phyloP scores from a whole-genome alignment of 2,888 invertebrate genomes.

The Synanthedon andrenaeformis region DNA sequence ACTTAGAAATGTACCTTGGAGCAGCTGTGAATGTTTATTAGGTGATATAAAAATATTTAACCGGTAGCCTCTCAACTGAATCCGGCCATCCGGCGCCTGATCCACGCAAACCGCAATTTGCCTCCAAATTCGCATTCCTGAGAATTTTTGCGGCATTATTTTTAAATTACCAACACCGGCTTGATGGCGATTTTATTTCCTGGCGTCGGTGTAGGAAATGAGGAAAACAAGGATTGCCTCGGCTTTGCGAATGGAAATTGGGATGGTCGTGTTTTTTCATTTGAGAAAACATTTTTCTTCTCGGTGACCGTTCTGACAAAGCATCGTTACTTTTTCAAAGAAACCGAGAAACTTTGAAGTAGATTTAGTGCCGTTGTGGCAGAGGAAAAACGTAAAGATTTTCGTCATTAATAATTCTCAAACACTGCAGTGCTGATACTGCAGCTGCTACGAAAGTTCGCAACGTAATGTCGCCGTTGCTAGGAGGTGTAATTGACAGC shows the following conservation, averaged over 20 bases:
- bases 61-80: not conserved
- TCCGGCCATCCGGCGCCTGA: constrained; percentile 25
- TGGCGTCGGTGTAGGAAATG: constrained; percentile 48
- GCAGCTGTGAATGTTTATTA: no score
- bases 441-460: not conserved
- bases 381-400: not conserved
- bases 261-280: constrained; percentile 28
- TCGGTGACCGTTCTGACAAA: constrained; percentile 15
- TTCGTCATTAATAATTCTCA: constrained; percentile 8
- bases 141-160: constrained; percentile 60
- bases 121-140: constrained; percentile 43
- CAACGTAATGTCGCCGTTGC: constrained; percentile 2
- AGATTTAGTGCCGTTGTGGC: not conserved
- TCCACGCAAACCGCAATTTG: constrained; percentile 41
- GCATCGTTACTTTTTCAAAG: not conserved
- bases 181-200: constrained; percentile 65
- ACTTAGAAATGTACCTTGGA: no score
- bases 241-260: constrained; percentile 39
- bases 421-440: not conserved
- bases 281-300: constrained; percentile 17
- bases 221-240: constrained; percentile 37
- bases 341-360: not conserved
- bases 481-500: constrained; percentile 22
- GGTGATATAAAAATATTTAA: no score
- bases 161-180: constrained; percentile 58